phyloP scores from a whole-genome alignment of 2,888 invertebrate species.

The Nezara viridula region DNA sequence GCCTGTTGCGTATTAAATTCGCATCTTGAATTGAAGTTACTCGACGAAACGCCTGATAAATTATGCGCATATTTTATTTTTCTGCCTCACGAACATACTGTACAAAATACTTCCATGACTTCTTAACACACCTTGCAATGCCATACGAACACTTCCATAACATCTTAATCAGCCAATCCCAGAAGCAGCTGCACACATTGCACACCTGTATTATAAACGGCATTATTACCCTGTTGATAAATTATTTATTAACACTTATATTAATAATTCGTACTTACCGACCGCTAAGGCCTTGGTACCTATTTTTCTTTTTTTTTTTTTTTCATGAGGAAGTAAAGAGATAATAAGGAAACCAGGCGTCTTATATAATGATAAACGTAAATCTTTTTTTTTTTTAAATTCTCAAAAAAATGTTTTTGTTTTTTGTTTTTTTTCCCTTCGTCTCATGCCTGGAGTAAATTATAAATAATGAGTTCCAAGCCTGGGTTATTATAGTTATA shows the following conservation, averaged over 20 bases:
- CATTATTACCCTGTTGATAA: not conserved
- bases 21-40: too few relatives aligned
- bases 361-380: not conserved
- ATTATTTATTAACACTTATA: slow-evolving; percentile 19
- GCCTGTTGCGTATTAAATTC: too few relatives aligned
- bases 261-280: slow-evolving; percentile 17
- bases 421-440: not conserved
- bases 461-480: slow-evolving; percentile 47
- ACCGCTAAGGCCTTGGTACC: not conserved
- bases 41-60: not conserved
- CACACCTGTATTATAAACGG: not conserved
- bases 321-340: not conserved
- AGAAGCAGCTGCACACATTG: not conserved
- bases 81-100: not conserved
- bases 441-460: slow-evolving; percentile 28
- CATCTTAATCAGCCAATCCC: not conserved
- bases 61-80: not conserved
- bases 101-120: not conserved
- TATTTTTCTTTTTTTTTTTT: not conserved
- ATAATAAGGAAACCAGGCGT: slow-evolving; percentile 28
- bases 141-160: not conserved
- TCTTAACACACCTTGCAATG: not conserved
- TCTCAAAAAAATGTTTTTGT: not conserved
- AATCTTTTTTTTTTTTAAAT: not conserved
- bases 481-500: slow-evolving; percentile 53